Conservation (phyloP, 64 coral and sea anemone species). For the Trachythela sp. region DNA sequence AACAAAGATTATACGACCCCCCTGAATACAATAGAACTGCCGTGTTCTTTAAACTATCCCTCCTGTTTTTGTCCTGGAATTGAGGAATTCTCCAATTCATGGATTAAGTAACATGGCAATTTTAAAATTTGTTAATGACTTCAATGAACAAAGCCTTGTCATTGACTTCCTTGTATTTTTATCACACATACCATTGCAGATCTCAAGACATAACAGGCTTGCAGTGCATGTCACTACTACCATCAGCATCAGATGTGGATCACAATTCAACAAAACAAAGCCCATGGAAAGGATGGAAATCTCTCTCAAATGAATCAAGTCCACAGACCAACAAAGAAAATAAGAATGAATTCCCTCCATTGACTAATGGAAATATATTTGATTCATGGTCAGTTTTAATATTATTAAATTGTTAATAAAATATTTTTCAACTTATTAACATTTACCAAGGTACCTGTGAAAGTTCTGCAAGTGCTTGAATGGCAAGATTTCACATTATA, state of each 20-base stretch:
- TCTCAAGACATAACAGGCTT: neutral
- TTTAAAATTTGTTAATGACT: no score
- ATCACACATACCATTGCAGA: neutral
- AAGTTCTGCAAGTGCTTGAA: no score
- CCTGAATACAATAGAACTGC: no score
- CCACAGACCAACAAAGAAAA: neutral
- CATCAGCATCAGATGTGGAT: neutral
- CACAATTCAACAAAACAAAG: neutral
- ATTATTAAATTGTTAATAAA: conserved; percentile 30
- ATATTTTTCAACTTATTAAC: no score
- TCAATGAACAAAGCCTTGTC: neutral
- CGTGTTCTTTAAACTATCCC: no score
- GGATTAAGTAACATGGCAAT: no score
- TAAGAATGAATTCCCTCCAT: conserved; percentile 15
- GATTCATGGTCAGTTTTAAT: conserved; percentile 17
- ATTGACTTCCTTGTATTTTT: neutral
- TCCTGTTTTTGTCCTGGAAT: no score
- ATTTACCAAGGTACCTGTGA: no score
- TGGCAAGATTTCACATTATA: no score
- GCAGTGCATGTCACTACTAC: neutral
- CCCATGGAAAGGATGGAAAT: neutral
- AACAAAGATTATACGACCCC: no score
- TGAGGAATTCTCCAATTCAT: no score
- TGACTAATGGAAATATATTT: conserved; percentile 50
- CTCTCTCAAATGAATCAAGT: neutral